phyloP scores from a whole-genome alignment of 2,888 invertebrate genomes.

The Rhagonycha fulva region DNA sequence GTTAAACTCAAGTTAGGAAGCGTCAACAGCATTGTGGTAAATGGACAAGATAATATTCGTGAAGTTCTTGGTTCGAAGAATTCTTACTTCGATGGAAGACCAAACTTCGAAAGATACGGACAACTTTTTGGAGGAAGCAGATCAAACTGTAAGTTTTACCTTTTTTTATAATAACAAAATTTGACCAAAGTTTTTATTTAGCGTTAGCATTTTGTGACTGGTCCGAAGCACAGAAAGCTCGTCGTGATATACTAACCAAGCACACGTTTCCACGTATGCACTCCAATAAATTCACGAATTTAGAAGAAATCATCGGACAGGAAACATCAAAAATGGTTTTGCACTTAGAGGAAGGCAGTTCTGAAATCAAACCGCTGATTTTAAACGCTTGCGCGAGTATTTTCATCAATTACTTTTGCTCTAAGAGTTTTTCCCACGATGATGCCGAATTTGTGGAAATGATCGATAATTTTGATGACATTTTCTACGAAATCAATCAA shows the following conservation, averaged over 20 bases:
- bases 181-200: slow-evolving; percentile 43
- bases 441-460: slow-evolving; percentile 57
- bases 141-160: slow-evolving; percentile 66
- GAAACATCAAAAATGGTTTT: slow-evolving; percentile 52
- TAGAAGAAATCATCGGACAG: slow-evolving; percentile 57
- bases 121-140: slow-evolving; percentile 67
- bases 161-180: neutral
- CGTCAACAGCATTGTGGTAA: slow-evolving; percentile 62
- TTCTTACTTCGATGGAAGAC: slow-evolving; percentile 66
- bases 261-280: slow-evolving; percentile 64
- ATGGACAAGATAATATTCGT: slow-evolving; percentile 62
- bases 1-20: slow-evolving; percentile 61
- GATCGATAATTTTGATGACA: slow-evolving; percentile 63
- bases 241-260: slow-evolving; percentile 62
- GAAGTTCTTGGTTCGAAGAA: slow-evolving; percentile 63
- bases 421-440: slow-evolving; percentile 56
- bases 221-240: slow-evolving; percentile 65
- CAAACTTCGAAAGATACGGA: slow-evolving; percentile 66
- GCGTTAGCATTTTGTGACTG: slow-evolving; percentile 73
- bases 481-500: slow-evolving; percentile 71
- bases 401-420: slow-evolving; percentile 66
- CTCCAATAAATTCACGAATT: slow-evolving; percentile 58
- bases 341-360: slow-evolving; percentile 39
- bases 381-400: slow-evolving; percentile 63
- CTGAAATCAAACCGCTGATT: slow-evolving; percentile 56